Evolutionary conservation across 2,113 vertebrate species (phyloP), one percentile per base, ranked within the genome.

Genomic region (Gambusia holbrooki): DNA sequence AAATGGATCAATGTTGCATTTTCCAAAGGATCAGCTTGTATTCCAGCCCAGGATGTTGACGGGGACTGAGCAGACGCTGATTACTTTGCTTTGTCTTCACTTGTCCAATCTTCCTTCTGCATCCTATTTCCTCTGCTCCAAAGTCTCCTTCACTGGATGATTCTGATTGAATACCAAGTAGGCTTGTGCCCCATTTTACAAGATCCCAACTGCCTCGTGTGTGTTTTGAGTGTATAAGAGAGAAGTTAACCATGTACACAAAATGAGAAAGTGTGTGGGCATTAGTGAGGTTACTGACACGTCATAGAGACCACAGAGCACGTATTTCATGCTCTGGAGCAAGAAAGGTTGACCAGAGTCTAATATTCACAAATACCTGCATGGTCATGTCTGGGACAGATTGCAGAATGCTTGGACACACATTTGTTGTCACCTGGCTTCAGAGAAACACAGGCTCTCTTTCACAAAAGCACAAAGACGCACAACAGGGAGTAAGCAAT

Each of bases 121-220:
- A 83, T 90, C 77, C 37, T 80, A 81, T 84, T 82, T 84, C 86
- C 74, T 71, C 77, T 74, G 71, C 87, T 87, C 73, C 69, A 75
- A 71, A 78, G 76, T 80, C 75, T 87, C 81, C 84, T 84, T 87
- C 45, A 25, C 81, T 69, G 74, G 73, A 85, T 73, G 71, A 82
- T 90, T 90, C 84, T 86, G 75, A 84, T 64, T 54, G 93, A 93
- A 94, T 94, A 94, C 88, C 83, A 94, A 93, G 88, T 89, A 94
- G 92, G 89, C 83, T 77, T 73, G 89, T 87, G 79, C 87, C 89
- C 91, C 85, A 90, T 89, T 93, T 93, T 93, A 90, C 80, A 88
- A 87, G 81, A 90, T 84, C 82, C 78, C 61, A 76, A 79, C 85
- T 86, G 82, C 86, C 77, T 19, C 74, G 81, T 75, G 69, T 69